phyloP scores from a whole-genome alignment of 2,797 vertebrate species.

The Sebastes oblongus region DNA sequence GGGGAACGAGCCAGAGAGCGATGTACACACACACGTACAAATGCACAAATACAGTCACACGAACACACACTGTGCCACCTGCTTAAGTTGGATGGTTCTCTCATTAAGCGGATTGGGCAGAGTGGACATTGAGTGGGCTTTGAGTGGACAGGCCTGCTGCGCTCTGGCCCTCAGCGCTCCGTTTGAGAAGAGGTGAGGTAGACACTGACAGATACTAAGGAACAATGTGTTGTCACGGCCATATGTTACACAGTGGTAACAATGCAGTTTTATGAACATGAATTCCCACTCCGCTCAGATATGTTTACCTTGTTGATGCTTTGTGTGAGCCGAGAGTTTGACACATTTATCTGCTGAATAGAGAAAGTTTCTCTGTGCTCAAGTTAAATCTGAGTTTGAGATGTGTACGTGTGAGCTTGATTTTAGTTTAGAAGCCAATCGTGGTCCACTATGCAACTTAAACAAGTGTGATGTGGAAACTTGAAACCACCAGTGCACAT shows the following conservation, averaged over 20 bases:
- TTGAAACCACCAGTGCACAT: not conserved
- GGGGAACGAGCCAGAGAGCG: conserved; percentile 56
- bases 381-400: not conserved
- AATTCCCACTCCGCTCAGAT: not conserved
- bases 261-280: not conserved
- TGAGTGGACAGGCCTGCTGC: conserved; percentile 33
- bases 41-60: conserved; percentile 16
- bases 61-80: conserved; percentile 43
- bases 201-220: not conserved
- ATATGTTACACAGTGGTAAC: not conserved
- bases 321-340: not conserved
- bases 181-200: not conserved
- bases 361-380: not conserved
- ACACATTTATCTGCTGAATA: not conserved
- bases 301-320: not conserved
- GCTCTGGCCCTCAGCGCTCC: not conserved
- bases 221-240: not conserved
- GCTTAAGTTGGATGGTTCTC: conserved; percentile 48
- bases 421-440: not conserved
- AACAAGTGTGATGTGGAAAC: not conserved
- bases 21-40: conserved; percentile 36
- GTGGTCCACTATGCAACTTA: not conserved
- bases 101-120: conserved; percentile 39
- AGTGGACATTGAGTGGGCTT: conserved; percentile 30
- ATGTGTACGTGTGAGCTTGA: not conserved